Percentiles rank a stretch among this genome's conserved stretches.
phyloP scores from a whole-genome alignment of 2,797 vertebrate genomes.

The Halcyon chelicuti region DNA sequence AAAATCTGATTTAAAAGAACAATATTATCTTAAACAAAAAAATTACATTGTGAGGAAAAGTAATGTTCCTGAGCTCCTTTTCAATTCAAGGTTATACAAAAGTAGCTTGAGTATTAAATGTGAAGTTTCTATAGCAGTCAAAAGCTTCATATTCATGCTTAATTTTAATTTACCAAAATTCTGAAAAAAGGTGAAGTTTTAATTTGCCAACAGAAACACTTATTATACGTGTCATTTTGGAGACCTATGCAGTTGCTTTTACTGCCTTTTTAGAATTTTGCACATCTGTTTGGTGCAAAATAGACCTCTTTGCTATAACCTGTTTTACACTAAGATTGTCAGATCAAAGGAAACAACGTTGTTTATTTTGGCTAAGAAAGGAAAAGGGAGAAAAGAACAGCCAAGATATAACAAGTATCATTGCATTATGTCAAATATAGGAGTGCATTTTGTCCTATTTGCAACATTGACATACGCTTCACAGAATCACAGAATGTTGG shows the following conservation, averaged over 20 bases:
- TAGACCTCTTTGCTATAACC: neutral
- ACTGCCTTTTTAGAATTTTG: neutral
- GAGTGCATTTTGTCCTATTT: neutral
- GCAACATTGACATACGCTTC: neutral
- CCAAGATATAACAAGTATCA: neutral
- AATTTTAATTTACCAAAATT: neutral
- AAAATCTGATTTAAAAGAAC: neutral
- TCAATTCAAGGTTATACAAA: neutral
- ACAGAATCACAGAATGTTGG: too few relatives aligned
- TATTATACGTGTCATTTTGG: neutral
- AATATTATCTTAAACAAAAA: neutral
- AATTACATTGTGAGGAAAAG: neutral
- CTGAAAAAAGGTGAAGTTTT: neutral
- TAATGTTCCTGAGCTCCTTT: neutral
- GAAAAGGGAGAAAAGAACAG: too few relatives aligned
- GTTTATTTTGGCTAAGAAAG: too few relatives aligned
- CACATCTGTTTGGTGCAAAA: neutral
- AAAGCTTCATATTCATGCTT: neutral
- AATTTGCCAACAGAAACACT: neutral
- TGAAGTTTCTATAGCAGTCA: neutral
- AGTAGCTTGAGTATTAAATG: neutral
- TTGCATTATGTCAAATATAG: neutral
- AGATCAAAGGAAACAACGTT: too few relatives aligned
- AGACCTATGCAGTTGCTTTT: neutral
- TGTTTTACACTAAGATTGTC: neutral